Evolutionary conservation across 2,888 invertebrate species (phyloP).

Genomic region (Cantharis lateralis): DNA sequence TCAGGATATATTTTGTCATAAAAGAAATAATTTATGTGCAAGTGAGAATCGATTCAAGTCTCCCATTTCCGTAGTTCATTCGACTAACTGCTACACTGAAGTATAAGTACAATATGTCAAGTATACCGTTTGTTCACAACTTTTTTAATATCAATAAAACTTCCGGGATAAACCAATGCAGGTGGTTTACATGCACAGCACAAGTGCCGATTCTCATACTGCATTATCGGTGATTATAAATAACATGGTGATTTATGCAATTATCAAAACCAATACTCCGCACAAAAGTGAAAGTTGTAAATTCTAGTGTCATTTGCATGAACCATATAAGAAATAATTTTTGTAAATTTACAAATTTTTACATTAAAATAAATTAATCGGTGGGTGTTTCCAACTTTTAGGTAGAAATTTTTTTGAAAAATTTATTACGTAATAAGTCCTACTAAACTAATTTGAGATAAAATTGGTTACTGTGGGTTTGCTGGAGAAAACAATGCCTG

Average conservation of each 20-base stretch:
- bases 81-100: neutral
- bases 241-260: neutral
- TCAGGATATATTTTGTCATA: neutral
- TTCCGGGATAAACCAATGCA: neutral
- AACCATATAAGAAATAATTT: neutral
- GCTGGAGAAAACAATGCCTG: neutral
- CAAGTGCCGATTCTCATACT: neutral
- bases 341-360: neutral
- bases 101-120: neutral
- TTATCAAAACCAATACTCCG: neutral
- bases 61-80: neutral
- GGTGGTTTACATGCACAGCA: neutral
- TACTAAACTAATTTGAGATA: neutral
- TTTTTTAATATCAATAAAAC: neutral
- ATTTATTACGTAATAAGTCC: neutral
- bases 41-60: neutral
- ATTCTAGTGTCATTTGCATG: neutral
- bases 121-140: neutral
- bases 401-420: neutral
- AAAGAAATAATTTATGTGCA: neutral
- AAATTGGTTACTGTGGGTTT: neutral
- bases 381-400: neutral
- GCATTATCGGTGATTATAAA: neutral
- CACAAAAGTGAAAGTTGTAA: neutral
- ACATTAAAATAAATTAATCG: neutral